Percentiles rank a stretch among this genome's conserved stretches.
Evolutionary conservation across 1,140 invertebrate genomes (phyloP).

Genomic region (Doryteuthis pealeii): DNA sequence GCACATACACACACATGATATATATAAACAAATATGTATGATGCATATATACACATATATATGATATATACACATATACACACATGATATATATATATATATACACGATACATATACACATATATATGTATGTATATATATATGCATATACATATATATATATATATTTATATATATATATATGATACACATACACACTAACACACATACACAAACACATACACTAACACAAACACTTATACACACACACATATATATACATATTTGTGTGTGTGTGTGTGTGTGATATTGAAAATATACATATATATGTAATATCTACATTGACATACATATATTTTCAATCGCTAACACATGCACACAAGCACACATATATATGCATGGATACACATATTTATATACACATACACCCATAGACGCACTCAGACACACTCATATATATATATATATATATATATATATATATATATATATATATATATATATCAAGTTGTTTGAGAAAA

Average conservation of each 20-base stretch:
- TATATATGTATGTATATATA: background rate
- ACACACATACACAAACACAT: background rate
- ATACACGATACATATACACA: too few species aligned
- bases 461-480: too few species aligned
- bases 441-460: background rate
- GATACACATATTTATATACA: background rate
- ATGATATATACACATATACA: too few species aligned
- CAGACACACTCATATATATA: too few species aligned
- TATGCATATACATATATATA: background rate
- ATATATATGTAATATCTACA: background rate
- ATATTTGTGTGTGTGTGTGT: background rate
- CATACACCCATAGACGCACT: too few species aligned
- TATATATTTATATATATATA: background rate
- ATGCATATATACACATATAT: too few species aligned
- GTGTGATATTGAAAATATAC: background rate
- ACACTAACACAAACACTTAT: background rate
- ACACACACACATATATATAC: background rate
- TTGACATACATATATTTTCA: background rate
- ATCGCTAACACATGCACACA: too few species aligned
- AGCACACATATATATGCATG: background rate
- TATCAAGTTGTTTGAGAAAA: too few species aligned
- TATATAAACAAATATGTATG: too few species aligned
- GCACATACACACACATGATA: too few species aligned
- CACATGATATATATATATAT: too few species aligned
- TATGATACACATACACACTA: background rate